Base-by-base conservation (phyloP, 2,888 invertebrate genomes). In the Zaprionus bogoriensis region DNA sequence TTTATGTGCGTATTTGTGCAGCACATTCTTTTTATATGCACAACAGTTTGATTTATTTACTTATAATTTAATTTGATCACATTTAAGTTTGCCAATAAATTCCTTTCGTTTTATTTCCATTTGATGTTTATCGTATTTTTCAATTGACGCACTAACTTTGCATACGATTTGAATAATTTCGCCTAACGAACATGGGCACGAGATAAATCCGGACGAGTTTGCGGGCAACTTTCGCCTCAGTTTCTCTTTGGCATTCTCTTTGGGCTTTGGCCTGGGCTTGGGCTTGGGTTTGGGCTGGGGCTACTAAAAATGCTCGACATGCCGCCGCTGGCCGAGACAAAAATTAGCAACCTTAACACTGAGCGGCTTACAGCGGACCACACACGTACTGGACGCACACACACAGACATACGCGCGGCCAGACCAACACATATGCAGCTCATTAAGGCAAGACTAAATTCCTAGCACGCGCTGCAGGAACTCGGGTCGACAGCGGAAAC, bases 281-380 rank as follows among this genome's bases (percentile, higher is more conserved):
- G 73, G 69, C 65, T 50, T 57, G 47, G 27, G 30, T 46, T 48
- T n/a, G 54, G 45, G 41, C 32, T 53, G 73, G 67, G 73, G 69
- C 65, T 59, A 67, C 80, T 80, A 65, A 74, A 83, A 86, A 83
- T 87, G 61, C 84, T 65, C 45, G 54, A 74, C 87, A 83, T 77
- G 84, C 87, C 87, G 60, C 62, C 70, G 63, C 47, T 63, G 85
- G 82, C 87, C 63, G 64, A 64, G 82, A 81, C 87, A 69, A 59
- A 81, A 84, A 81, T 87, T 87, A 81, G 81, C 82, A 84, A 70
- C 63, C 77, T 76, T 73, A 79, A 83, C 77, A 68, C 77, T 77
- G 70, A 63, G 70, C 51, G 67, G 72, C 57, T 76, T 63, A 79
- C 68, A 72, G 41, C 46, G 61, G 54, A 57, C 74, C 63, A 58